These are phyloP conservation scores for Drosophila picticornis DNA, from an alignment of 2,888 invertebrate genomes.

Conservation along the genomic window DNA sequence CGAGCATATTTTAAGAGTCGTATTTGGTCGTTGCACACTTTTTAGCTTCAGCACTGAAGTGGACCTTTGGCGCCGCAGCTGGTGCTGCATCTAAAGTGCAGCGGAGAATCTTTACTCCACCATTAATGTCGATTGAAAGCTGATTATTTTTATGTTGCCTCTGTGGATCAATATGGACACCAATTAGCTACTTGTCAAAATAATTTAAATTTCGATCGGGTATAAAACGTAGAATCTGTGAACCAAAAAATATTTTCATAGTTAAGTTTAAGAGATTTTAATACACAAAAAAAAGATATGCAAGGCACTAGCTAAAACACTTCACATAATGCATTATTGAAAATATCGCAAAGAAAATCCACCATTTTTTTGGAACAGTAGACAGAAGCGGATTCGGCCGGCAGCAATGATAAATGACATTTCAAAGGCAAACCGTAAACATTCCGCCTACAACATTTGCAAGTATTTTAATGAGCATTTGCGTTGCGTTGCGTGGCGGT, in stretches of 20 bases:
- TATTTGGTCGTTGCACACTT: conserved; percentile 6
- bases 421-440: conserved; percentile 66
- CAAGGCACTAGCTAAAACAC: background rate
- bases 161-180: background rate
- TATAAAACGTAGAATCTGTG: background rate
- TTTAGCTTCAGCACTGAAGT: conserved; percentile 6
- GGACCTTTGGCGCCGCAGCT: background rate
- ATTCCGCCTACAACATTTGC: conserved; percentile 69
- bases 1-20: conserved; percentile 50
- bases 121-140: background rate
- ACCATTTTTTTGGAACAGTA: background rate
- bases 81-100: background rate
- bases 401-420: conserved; percentile 58
- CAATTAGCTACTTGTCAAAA: background rate
- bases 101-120: background rate
- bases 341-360: background rate
- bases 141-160: background rate
- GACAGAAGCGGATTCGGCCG: conserved; percentile 17
- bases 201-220: background rate
- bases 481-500: conserved; percentile 14
- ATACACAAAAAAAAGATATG: background rate
- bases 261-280: background rate
- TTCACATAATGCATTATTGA: background rate
- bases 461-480: conserved; percentile 74
- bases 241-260: no score